Conservation (phyloP, 2,113 vertebrate species). For the Hyaena hyaena region DNA sequence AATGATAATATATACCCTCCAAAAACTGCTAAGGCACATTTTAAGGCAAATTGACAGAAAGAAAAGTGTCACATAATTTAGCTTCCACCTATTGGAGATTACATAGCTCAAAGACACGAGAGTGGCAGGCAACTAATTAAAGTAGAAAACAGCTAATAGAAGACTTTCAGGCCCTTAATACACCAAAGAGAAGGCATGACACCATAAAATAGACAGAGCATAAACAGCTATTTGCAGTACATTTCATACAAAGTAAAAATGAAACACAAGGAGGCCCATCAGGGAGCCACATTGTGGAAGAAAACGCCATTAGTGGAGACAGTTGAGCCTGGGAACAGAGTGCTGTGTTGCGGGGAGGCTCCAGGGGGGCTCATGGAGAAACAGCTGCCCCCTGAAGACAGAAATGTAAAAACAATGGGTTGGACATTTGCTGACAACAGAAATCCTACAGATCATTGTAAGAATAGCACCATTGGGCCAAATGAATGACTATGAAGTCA, state of each 20-base stretch:
- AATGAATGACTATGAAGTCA: background rate
- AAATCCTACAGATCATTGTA: conserved; percentile 8
- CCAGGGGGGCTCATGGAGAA: conserved; percentile 68
- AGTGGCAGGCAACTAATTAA: conserved; percentile 82
- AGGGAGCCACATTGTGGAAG: conserved; percentile 79
- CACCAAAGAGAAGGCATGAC: conserved; percentile 73
- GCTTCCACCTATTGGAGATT: conserved; percentile 67
- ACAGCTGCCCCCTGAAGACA: conserved; percentile 69
- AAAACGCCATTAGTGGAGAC: conserved; percentile 72
- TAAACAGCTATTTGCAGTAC: conserved; percentile 80
- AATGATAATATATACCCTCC: background rate
- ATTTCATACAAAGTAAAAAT: conserved; percentile 82
- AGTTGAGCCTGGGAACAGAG: conserved; percentile 71
- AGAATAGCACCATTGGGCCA: background rate
- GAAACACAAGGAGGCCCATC: conserved; percentile 82
- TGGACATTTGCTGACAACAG: conserved; percentile 64
- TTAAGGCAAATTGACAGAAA: conserved; percentile 61
- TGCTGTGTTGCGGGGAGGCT: conserved; percentile 58
- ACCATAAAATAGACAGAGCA: conserved; percentile 77
- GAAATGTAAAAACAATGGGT: conserved; percentile 57
- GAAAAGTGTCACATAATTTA: conserved; percentile 66
- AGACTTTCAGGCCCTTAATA: conserved; percentile 79
- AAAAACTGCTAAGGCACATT: conserved; percentile 64
- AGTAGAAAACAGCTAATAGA: conserved; percentile 81
- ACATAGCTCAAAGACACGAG: conserved; percentile 69